Evolutionary conservation across 2,888 invertebrate species (phyloP), one percentile per base, ranked within the genome.

Genomic region (Rhingia rostrata): DNA sequence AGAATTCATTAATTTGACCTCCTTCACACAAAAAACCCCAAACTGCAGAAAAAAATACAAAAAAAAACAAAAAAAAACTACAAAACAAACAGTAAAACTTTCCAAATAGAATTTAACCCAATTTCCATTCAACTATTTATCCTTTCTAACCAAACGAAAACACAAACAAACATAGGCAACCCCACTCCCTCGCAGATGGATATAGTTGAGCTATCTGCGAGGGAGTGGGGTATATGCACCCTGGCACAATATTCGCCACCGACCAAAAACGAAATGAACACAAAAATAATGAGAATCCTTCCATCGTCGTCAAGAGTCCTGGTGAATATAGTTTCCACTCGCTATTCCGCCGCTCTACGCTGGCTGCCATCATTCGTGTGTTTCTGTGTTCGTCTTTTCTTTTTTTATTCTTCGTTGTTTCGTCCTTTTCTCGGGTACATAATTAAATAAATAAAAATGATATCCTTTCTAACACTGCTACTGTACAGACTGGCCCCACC

Each of bases 101-200:
- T 70, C 70, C 78, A 78, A 78, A 78, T 64, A 77, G 78, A 64
- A 78, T 78, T 64, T 64, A 78, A 78, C 78, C 78, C 78, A 78
- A 78, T 78, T 78, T 72, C 56, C 58, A 78, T 64, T 64, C 78
- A 70, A 78, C 63, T 78, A 58, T 78, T 78, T 78, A 64, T 78
- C 70, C 70, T 70, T 70, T 78, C 61, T 74, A 74, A 58, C 72
- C 39, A 39, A 10, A 10, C 43, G 33, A 6, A 33, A 51, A 72
- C 35, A 45, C 10, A 47, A 32, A 49, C 33, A 39, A 10, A 41
- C 1, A 45, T 22, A 45, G 22, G 14, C n/a, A 45, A 14, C 22
- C 22, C 22, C 22, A 22, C 22, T 22, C 22, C 22, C 22, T 22
- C 22, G 22, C 22, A 22, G 22, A 22, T 22, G 22, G 22, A 22